Conservation (phyloP, 2,113 vertebrate species). For the Cephalopterus ornatus region DNA sequence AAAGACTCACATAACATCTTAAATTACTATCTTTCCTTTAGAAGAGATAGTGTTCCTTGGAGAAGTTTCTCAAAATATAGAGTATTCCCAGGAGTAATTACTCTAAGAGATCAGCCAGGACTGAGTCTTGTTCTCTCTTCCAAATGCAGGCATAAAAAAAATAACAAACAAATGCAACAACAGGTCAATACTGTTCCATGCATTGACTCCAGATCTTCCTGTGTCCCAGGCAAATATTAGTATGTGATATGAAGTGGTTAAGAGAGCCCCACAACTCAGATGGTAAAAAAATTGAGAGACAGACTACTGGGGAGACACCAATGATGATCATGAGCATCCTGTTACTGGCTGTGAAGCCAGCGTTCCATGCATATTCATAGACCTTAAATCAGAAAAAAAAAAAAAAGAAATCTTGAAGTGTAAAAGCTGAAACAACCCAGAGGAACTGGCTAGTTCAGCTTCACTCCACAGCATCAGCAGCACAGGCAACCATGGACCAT, state of each 20-base stretch:
- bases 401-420: not conserved
- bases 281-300: not conserved
- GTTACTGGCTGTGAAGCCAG: not conserved
- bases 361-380: not conserved
- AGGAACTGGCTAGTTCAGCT: not conserved
- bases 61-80: not conserved
- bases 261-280: not conserved
- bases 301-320: not conserved
- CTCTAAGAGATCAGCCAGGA: not conserved
- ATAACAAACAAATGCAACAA: not conserved
- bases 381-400: not conserved
- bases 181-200: not conserved
- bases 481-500: not conserved
- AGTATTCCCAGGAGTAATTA: not conserved
- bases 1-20: not conserved
- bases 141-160: not conserved
- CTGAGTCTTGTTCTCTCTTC: not conserved
- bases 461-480: not conserved
- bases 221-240: not conserved
- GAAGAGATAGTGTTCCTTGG: not conserved
- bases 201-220: not conserved
- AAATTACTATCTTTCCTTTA: not conserved
- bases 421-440: not conserved
- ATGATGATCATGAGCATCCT: not conserved
- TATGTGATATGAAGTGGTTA: not conserved